Percentiles rank a stretch among this genome's conserved stretches.
Conservation (phyloP, 2,113 vertebrate species). For the Herpetotheres cachinnans region DNA sequence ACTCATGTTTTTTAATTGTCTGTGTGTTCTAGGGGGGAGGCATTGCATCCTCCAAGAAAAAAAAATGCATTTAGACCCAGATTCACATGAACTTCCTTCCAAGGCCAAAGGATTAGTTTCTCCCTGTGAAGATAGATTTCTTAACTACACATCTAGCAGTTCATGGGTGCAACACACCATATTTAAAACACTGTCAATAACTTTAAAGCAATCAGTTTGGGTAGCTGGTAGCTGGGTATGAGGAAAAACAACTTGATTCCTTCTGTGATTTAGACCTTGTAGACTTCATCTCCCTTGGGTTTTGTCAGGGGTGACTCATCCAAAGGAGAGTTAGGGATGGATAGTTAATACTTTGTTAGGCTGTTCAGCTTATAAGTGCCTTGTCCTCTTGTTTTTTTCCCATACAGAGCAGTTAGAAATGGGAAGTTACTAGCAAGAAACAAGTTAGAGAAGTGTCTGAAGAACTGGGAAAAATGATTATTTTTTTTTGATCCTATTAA, state of each 20-base stretch:
- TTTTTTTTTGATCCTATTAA: not conserved
- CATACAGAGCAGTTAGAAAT: not conserved
- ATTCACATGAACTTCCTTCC: not conserved
- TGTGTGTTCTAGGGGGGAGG: not conserved
- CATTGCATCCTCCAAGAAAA: not conserved
- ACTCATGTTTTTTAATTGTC: not conserved
- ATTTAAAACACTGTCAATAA: not conserved
- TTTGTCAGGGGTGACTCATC: not conserved
- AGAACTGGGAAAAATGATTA: not conserved
- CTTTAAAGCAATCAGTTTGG: not conserved
- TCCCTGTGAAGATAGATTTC: not conserved
- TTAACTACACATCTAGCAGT: not conserved
- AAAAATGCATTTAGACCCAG: not conserved
- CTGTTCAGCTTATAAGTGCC: not conserved
- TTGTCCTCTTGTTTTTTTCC: not conserved
- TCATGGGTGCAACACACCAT: not conserved
- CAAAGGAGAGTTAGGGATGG: not conserved
- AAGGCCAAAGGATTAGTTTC: not conserved
- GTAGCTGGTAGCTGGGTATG: not conserved
- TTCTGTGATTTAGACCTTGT: not conserved
- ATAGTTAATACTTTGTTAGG: not conserved
- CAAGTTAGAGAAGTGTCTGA: not conserved
- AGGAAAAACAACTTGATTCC: not conserved
- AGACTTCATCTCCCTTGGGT: not conserved
- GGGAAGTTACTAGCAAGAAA: not conserved